A percentile compares a stretch with the other conserved stretches of the same genome.
Conservation (phyloP, 2,113 vertebrate species). For the Terrapene triunguis region DNA sequence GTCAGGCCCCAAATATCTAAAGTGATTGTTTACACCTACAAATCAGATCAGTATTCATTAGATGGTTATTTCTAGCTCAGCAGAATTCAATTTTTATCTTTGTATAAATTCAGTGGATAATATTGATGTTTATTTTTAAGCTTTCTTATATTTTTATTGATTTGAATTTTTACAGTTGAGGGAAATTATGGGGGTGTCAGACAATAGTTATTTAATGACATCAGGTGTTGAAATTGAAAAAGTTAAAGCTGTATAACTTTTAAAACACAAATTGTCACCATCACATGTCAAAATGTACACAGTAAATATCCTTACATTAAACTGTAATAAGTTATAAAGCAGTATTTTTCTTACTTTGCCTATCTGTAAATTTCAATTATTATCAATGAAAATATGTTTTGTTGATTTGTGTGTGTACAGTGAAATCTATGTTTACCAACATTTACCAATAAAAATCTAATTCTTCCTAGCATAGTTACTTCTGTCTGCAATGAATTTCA, state of each 20-base stretch:
- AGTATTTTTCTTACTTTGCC: not conserved
- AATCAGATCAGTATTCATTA: constrained; percentile 7
- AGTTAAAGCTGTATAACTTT: not conserved
- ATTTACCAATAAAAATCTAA: not conserved
- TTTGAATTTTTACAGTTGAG: not conserved
- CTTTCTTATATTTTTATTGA: not conserved
- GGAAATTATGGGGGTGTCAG: not conserved
- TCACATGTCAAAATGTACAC: not conserved
- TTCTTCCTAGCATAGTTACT: not conserved
- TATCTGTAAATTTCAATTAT: not conserved
- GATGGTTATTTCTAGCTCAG: not conserved
- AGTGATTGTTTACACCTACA: not conserved
- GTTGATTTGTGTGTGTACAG: not conserved
- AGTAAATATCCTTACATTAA: not conserved
- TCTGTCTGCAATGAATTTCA: not conserved
- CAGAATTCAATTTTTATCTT: not conserved
- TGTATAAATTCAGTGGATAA: not conserved
- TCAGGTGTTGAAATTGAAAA: not conserved
- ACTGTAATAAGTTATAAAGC: not conserved
- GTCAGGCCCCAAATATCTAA: not conserved
- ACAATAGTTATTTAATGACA: not conserved
- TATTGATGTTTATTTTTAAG: not conserved
- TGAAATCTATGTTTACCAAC: not conserved
- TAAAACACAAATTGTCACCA: not conserved
- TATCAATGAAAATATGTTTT: not conserved